Conservation (phyloP, 2,888 invertebrate species). For the Graphium colonna region DNA sequence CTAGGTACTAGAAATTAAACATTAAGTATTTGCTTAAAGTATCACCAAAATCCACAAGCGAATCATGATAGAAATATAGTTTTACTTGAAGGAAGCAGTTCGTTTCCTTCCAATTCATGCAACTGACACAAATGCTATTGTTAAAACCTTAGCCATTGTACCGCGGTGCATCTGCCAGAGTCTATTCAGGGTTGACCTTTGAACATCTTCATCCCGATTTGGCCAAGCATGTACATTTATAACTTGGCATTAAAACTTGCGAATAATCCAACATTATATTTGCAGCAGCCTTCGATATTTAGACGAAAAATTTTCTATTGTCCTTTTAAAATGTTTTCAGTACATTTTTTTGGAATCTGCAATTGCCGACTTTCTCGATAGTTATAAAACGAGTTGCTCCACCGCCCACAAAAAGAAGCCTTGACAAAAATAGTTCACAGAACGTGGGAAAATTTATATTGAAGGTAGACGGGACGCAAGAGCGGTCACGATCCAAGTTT, state of each 20-base stretch:
- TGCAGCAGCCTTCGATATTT: neutral
- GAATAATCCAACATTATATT: slow-evolving; percentile 42
- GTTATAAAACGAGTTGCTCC: neutral
- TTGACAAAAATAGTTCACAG: slow-evolving; percentile 25
- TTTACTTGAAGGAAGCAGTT: slow-evolving; percentile 12
- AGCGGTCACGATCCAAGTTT: slow-evolving; percentile 56
- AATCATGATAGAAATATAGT: too few species aligned
- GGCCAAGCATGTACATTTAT: slow-evolving; percentile 50
- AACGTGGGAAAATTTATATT: slow-evolving; percentile 55
- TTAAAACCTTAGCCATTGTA: slow-evolving; percentile 47
- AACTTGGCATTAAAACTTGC: slow-evolving; percentile 38
- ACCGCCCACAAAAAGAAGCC: neutral
- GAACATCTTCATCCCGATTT: slow-evolving; percentile 35
- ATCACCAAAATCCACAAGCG: too few species aligned
- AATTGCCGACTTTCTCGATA: neutral
- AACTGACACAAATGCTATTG: slow-evolving; percentile 37
- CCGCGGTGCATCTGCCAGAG: slow-evolving; percentile 54
- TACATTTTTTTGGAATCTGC: neutral
- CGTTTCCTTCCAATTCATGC: slow-evolving; percentile 26
- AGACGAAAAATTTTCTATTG: neutral
- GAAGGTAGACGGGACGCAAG: slow-evolving; percentile 39
- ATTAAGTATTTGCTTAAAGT: too few species aligned
- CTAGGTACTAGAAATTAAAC: too few species aligned
- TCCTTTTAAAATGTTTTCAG: neutral
- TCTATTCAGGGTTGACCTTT: slow-evolving; percentile 69